Evolutionary conservation across 2,797 vertebrate species (phyloP), one percentile per base, ranked within the genome.

Genomic region (Pangasius mekongensis): DNA sequence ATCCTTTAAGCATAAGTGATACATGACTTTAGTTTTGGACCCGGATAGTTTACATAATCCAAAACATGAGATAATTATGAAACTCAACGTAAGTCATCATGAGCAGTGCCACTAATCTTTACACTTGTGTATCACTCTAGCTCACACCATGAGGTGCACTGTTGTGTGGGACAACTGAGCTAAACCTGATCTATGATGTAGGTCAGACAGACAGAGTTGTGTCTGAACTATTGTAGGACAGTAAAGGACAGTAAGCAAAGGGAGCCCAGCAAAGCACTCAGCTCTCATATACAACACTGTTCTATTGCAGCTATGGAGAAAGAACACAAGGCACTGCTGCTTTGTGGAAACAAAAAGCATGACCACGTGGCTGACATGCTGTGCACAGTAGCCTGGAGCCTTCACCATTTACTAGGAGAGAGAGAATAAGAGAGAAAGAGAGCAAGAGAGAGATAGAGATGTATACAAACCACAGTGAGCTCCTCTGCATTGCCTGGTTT

Each of bases 381-480:
- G 85, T 86, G 54, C 64, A 84, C 60, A 62, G 22, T 39, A 47
- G 27, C n/a, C 39, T 76, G 10, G 10, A 56, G 11, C 56, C 64
- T 73, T 86, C 64, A 62, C 81, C 27, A 10, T 33, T 30, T 33
- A 80, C 76, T 30, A 64, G 14, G 82, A n/a, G 71, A 88, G 87
- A 67, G 11, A 58, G 81, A 60, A 73, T 74, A 76, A 64, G 62
- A 76, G 33, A 80, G 9, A 36, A 73, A 18, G 77, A 33, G 77
- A 77, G 87, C 86, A 47, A 66, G 86, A 88, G 87, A 49, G 62
- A 78, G 86, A 62, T 60, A 60, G 85, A 92, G 71, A 73, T 60
- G 86, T 67, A 77, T 69, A 83, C 85, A 87, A 88, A 90, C 89
- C 87, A 54, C 85, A 86, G 56, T 43, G 49, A 56, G 16, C n/a